phyloP scores from a whole-genome alignment of 2,888 invertebrate genomes.

The Ferdinandea cuprea region DNA sequence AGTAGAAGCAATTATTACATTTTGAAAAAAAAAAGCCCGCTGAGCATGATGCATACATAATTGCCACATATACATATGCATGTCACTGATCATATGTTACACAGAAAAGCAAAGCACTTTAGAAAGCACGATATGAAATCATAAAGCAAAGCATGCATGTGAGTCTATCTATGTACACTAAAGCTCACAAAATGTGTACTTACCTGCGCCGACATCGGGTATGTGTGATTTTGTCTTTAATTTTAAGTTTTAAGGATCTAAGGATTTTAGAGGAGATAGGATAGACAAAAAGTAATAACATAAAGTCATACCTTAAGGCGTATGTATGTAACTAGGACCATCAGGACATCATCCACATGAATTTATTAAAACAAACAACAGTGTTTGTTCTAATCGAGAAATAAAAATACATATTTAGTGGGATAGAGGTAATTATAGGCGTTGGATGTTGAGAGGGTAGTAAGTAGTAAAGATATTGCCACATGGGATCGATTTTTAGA shows the following conservation, averaged over 20 bases:
- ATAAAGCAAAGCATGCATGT: slow-evolving; percentile 56
- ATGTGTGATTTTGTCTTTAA: no score
- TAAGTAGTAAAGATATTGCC: slow-evolving; percentile 49
- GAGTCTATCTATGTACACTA: background rate
- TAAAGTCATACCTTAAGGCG: slow-evolving; percentile 52
- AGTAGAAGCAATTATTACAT: slow-evolving; percentile 33
- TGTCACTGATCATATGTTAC: slow-evolving; percentile 39
- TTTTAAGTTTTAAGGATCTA: slow-evolving; percentile 19
- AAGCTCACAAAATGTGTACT: slow-evolving; percentile 32
- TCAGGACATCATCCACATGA: background rate
- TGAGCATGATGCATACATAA: slow-evolving; percentile 69
- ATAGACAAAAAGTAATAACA: slow-evolving; percentile 42
- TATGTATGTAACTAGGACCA: background rate
- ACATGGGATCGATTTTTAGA: slow-evolving; percentile 60
- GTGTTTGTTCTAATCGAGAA: slow-evolving; percentile 44
- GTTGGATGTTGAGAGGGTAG: slow-evolving; percentile 5
- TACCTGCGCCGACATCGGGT: slow-evolving; percentile 42
- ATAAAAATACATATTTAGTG: slow-evolving; percentile 46
- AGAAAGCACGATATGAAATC: slow-evolving; percentile 48
- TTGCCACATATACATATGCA: slow-evolving; percentile 61
- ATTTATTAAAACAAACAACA: no score
- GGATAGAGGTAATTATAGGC: background rate
- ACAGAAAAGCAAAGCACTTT: slow-evolving; percentile 73
- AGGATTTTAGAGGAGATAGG: slow-evolving; percentile 35
- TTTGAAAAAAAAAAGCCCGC: slow-evolving; percentile 66